Evolutionary conservation across 2,797 vertebrate genomes (phyloP).

Genomic region (Peromyscus aztecus): DNA sequence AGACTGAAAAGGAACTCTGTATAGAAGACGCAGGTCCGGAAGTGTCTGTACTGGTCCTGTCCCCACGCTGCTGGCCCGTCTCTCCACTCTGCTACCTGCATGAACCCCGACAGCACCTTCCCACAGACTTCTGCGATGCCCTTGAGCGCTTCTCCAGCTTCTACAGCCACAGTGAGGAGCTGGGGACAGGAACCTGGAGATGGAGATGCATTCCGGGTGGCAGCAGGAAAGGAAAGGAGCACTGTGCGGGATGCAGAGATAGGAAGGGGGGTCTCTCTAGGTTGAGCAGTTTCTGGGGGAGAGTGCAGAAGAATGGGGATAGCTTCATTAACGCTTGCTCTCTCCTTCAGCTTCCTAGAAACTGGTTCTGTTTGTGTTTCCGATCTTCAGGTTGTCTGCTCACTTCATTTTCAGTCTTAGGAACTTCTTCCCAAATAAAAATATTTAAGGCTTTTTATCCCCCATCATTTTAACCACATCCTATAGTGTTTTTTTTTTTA

Average conservation of each 20-base stretch:
- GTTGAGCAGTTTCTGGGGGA: not conserved
- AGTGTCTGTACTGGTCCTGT: conserved; percentile 93
- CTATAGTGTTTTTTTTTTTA: not conserved
- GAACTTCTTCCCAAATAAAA: conserved; percentile 45
- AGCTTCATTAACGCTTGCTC: not conserved
- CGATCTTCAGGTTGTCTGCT: not conserved
- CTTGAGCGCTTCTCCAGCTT: conserved; percentile 92
- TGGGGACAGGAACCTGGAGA: conserved; percentile 65
- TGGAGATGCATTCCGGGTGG: conserved; percentile 64
- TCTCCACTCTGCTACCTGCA: conserved; percentile 93
- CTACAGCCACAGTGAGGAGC: conserved; percentile 93
- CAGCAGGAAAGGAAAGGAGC: conserved; percentile 24
- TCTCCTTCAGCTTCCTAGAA: conserved; percentile 5
- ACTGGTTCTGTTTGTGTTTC: conserved; percentile 28
- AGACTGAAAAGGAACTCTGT: conserved; percentile 84
- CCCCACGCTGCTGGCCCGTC: conserved; percentile 95
- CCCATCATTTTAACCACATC: conserved; percentile 43
- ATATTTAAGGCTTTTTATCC: conserved; percentile 57
- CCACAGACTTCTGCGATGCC: conserved; percentile 89
- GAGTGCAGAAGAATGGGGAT: not conserved
- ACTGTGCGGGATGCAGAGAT: not conserved
- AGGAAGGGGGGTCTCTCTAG: not conserved
- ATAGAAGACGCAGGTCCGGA: conserved; percentile 85
- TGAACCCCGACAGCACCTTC: conserved; percentile 89
- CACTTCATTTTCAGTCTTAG: conserved; percentile 39